These are phyloP conservation scores for Ochotona princeps DNA, from an alignment of 2,113 vertebrate species.

Conservation along the genomic window DNA sequence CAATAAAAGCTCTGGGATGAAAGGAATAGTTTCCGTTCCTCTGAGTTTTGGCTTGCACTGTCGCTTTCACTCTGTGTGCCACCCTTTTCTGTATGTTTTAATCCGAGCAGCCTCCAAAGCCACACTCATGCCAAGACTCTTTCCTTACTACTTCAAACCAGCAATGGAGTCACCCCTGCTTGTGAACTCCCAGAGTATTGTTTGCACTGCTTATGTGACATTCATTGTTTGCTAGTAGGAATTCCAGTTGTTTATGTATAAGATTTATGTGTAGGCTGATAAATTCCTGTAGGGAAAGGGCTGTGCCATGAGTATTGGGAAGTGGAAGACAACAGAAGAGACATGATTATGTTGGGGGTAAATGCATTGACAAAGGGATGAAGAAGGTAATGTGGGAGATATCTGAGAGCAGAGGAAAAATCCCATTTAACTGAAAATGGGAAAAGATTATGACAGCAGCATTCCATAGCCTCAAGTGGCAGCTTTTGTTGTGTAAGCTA, in stretches of 20 bases:
- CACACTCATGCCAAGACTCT: not conserved
- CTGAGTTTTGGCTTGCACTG: not conserved
- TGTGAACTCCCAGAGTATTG: not conserved
- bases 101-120: not conserved
- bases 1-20: constrained; percentile 54
- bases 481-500: not conserved
- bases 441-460: not conserved
- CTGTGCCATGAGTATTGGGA: not conserved
- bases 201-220: not conserved
- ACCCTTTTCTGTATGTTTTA: not conserved
- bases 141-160: not conserved
- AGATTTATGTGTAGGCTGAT: not conserved
- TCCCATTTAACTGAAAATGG: not conserved
- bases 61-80: not conserved
- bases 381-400: not conserved
- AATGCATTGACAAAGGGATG: not conserved
- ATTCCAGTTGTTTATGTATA: constrained; percentile 12
- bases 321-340: not conserved
- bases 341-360: not conserved
- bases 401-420: not conserved
- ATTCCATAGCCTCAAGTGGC: not conserved
- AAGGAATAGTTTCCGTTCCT: constrained; percentile 38
- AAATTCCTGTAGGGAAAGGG: not conserved
- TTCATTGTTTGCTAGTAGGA: not conserved
- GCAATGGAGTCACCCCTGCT: not conserved